phyloP scores from a whole-genome alignment of 2,113 vertebrate genomes.

The Cercopithecus mona region DNA sequence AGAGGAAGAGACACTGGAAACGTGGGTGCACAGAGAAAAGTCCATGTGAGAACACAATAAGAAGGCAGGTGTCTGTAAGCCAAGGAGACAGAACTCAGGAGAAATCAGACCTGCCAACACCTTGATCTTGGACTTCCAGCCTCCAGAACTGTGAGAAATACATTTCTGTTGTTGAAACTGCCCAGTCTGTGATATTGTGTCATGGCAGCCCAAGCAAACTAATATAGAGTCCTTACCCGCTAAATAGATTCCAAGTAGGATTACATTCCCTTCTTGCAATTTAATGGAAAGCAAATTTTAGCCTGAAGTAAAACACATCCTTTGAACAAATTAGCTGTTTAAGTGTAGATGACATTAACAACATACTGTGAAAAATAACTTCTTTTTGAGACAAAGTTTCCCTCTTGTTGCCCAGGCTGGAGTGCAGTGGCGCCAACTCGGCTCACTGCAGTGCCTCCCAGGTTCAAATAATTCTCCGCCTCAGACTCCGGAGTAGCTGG shows the following conservation, averaged over 20 bases:
- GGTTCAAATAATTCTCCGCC: too few relatives aligned
- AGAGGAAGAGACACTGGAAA: background rate
- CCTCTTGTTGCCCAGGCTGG: too few relatives aligned
- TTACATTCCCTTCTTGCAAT: background rate
- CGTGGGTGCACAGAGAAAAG: background rate
- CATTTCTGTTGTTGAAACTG: background rate
- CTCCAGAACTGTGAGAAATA: background rate
- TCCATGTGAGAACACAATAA: background rate
- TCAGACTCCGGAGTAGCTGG: too few relatives aligned
- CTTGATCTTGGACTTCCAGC: background rate
- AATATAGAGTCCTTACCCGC: too few relatives aligned
- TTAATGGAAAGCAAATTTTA: background rate
- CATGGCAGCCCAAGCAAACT: background rate
- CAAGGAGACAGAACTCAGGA: background rate
- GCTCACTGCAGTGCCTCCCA: background rate
- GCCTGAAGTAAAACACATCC: background rate
- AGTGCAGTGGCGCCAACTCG: too few relatives aligned
- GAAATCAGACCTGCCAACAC: background rate
- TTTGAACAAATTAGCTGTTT: background rate
- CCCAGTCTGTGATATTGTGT: background rate
- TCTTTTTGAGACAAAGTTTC: too few relatives aligned
- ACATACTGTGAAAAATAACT: background rate
- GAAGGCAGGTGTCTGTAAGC: background rate
- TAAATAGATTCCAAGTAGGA: background rate
- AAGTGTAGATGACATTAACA: background rate